These are phyloP conservation scores for Meloidogyne hapla DNA, from an alignment of 1,140 invertebrate species.

Conservation along the genomic window DNA sequence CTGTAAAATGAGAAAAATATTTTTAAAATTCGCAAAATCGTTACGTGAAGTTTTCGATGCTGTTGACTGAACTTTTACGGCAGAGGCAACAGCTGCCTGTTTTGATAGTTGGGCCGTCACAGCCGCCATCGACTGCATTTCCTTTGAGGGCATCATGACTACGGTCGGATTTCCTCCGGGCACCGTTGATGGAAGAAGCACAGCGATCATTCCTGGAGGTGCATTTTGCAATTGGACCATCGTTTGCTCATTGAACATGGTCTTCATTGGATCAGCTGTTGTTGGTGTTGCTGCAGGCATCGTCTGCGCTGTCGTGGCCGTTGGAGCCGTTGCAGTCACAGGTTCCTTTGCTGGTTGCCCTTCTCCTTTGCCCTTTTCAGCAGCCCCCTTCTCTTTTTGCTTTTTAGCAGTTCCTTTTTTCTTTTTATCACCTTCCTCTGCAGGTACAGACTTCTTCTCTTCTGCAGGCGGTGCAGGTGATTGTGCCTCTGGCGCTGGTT, in stretches of 20 bases:
- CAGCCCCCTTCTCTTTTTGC: neutral
- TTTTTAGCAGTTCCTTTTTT: neutral
- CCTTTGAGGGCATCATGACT: neutral
- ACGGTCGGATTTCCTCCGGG: neutral
- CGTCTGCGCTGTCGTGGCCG: neutral
- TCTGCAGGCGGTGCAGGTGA: neutral
- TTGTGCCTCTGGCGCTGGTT: neutral
- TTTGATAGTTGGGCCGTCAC: neutral
- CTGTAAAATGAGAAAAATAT: neutral
- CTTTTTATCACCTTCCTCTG: neutral
- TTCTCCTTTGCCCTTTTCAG: neutral
- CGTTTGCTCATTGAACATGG: neutral
- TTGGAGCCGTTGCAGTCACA: neutral
- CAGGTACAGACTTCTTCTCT: neutral
- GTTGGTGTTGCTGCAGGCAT: neutral
- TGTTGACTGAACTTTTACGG: neutral
- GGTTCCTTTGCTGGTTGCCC: neutral
- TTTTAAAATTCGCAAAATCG: neutral
- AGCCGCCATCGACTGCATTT: neutral
- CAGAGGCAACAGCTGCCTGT: neutral
- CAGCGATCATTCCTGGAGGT: neutral
- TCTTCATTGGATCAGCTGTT: neutral
- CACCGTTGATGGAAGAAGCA: neutral
- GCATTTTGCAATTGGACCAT: neutral
- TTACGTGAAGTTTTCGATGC: neutral